These are phyloP conservation scores for Gymnosoma rotundatum DNA, from an alignment of 2,888 invertebrate genomes.

Conservation along the genomic window DNA sequence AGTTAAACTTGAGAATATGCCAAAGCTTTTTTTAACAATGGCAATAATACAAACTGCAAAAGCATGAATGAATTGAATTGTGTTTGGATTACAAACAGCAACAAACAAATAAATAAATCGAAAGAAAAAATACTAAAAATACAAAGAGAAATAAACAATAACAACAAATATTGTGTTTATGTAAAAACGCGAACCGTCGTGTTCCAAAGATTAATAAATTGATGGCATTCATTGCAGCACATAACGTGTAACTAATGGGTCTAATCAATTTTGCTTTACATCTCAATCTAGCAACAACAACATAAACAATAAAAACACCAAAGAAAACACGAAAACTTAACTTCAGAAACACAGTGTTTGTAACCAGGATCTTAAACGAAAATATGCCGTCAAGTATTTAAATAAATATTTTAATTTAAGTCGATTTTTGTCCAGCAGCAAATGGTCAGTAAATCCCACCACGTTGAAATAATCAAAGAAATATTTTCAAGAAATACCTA, in stretches of 20 bases:
- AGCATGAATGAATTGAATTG: constrained; percentile 70
- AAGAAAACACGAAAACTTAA: constrained; percentile 55
- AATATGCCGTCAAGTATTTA: background rate
- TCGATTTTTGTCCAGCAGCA: constrained; percentile 33
- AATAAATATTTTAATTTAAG: constrained; percentile 30
- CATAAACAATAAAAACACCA: constrained; percentile 24
- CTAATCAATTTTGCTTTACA: constrained; percentile 83
- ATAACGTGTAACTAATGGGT: constrained; percentile 83
- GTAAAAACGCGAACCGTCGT: constrained; percentile 79
- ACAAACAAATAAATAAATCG: constrained; percentile 61
- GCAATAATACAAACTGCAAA: constrained; percentile 54
- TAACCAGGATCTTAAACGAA: constrained; percentile 30
- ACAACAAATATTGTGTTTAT: constrained; percentile 60
- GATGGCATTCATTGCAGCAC: constrained; percentile 83
- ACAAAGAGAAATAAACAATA: constrained; percentile 14
- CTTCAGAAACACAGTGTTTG: constrained; percentile 45
- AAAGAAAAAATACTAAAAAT: constrained; percentile 49
- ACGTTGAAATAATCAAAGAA: constrained; percentile 18
- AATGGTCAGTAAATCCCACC: constrained; percentile 28
- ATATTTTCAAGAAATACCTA: constrained; percentile 25
- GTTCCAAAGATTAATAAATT: constrained; percentile 83
- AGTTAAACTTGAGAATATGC: constrained; percentile 59
- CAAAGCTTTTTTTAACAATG: constrained; percentile 30
- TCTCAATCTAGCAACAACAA: constrained; percentile 82
- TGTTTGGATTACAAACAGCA: constrained; percentile 58